Conservation (phyloP, 53 echinoderm and acorn worm genomes). For the Mesocentrotus franciscanus region DNA sequence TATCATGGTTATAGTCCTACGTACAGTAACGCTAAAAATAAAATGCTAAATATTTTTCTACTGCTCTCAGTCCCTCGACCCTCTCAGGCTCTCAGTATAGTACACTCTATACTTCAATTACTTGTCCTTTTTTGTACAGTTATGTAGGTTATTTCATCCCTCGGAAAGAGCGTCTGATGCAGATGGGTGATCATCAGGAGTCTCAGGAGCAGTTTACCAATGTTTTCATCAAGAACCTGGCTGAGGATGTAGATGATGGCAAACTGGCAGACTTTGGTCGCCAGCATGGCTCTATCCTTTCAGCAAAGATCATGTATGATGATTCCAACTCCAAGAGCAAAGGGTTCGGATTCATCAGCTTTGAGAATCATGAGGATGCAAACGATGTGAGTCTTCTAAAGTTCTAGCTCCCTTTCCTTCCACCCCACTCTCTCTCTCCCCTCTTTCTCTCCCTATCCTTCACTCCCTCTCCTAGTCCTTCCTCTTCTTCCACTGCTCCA, state of each 20-base stretch:
- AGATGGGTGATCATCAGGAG: constrained; percentile 92
- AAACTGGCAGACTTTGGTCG: constrained; percentile 77
- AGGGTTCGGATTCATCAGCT: constrained; percentile 96
- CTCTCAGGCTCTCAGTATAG: too few species aligned
- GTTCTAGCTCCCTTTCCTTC: too few species aligned
- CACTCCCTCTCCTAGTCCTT: too few species aligned
- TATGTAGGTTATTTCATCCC: constrained; percentile 94
- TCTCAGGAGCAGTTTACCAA: constrained; percentile 92
- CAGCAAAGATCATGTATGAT: constrained; percentile 89
- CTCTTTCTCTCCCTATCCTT: not conserved
- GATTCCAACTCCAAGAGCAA: constrained; percentile 81
- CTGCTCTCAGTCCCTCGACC: too few species aligned
- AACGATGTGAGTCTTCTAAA: constrained; percentile 66
- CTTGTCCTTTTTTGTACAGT: constrained; percentile 46
- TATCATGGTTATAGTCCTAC: too few species aligned
- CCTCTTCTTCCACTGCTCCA: too few species aligned
- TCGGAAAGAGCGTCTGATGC: constrained; percentile 84
- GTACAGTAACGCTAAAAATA: too few species aligned
- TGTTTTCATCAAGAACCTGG: constrained; percentile 95
- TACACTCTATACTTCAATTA: too few species aligned
- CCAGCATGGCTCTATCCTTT: constrained; percentile 77
- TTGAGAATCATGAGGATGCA: constrained; percentile 85
- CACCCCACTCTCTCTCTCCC: too few species aligned
- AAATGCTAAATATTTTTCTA: too few species aligned
- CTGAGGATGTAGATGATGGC: constrained; percentile 79